Conservation (phyloP, 2,888 invertebrate species). For the Tanytarsus gracilentus region DNA sequence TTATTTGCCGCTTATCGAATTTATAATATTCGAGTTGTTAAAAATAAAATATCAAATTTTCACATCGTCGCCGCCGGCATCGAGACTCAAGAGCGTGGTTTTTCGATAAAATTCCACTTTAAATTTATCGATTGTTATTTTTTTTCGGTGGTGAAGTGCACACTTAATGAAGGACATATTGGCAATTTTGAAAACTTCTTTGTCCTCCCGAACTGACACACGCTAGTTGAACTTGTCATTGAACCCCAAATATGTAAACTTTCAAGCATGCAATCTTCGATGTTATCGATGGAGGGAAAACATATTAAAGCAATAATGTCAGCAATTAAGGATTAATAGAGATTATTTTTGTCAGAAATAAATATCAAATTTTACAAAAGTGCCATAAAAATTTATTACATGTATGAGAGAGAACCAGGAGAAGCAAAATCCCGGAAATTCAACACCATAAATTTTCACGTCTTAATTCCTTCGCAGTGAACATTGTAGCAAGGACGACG, state of each 20-base stretch:
- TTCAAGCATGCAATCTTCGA: background rate
- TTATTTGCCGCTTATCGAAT: background rate
- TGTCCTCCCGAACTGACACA: too few species aligned
- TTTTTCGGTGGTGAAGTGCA: too few species aligned
- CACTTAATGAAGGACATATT: too few species aligned
- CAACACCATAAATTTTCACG: conserved; percentile 14
- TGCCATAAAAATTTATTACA: conserved; percentile 26
- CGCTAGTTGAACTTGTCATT: too few species aligned
- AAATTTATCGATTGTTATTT: conserved; percentile 25
- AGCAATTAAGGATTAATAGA: conserved; percentile 26
- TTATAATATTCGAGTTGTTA: background rate
- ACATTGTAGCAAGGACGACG: too few species aligned
- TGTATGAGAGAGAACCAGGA: conserved; percentile 15
- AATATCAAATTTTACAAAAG: conserved; percentile 20
- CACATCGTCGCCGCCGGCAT: background rate
- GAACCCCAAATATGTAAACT: too few species aligned
- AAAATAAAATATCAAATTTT: conserved; percentile 21
- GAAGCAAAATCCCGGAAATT: conserved; percentile 6
- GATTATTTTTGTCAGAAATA: conserved; percentile 15
- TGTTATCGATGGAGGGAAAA: background rate
- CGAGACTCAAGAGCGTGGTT: conserved; percentile 1
- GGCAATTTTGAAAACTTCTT: too few species aligned
- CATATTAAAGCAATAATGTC: conserved; percentile 13
- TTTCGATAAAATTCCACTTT: conserved; percentile 1
- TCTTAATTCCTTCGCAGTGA: conserved; percentile 6